Evolutionary conservation across 2,113 vertebrate species (phyloP).

Genomic region (Leucopsar rothschildi): DNA sequence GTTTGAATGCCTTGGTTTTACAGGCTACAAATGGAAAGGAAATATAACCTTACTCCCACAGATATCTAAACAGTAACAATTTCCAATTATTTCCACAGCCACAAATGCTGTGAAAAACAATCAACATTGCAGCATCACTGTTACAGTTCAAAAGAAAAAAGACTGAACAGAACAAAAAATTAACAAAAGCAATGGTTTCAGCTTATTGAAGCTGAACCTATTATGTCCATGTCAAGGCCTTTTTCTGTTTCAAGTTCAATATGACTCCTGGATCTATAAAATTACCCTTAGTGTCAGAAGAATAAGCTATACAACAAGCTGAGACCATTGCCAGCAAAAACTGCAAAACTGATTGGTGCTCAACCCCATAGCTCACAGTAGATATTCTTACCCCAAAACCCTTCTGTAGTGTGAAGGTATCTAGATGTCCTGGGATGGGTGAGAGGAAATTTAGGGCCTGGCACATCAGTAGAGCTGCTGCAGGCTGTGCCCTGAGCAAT

Average conservation of each 20-base stretch:
- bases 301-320: background rate
- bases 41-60: background rate
- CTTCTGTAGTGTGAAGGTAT: background rate
- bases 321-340: background rate
- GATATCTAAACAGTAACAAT: background rate
- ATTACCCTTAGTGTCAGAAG: background rate
- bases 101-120: background rate
- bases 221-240: background rate
- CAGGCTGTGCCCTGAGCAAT: background rate
- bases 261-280: background rate
- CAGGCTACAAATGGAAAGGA: background rate
- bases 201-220: background rate
- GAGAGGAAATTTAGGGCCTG: background rate
- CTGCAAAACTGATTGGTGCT: background rate
- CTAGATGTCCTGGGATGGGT: background rate
- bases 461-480: background rate
- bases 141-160: background rate
- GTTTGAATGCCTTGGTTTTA: constrained; percentile 7
- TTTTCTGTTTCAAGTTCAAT: background rate
- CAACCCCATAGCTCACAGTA: background rate
- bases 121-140: background rate
- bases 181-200: background rate
- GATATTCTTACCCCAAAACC: background rate
- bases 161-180: background rate
- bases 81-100: background rate